These are phyloP conservation scores for Amiota mariae DNA, from an alignment of 2,888 invertebrate genomes.

Conservation along the genomic window DNA sequence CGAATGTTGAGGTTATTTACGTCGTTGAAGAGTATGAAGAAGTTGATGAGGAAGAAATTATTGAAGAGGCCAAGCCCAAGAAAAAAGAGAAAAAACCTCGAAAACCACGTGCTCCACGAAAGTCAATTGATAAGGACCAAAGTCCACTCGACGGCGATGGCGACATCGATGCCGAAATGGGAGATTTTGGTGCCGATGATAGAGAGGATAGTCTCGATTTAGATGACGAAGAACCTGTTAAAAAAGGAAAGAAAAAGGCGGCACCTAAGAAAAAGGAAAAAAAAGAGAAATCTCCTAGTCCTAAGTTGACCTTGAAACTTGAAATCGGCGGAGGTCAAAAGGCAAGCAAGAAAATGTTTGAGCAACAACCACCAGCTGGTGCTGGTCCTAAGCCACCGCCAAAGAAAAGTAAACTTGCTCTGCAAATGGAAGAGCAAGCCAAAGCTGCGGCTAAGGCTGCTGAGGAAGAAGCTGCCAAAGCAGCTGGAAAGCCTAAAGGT, in stretches of 20 bases:
- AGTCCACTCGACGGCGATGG: conserved; percentile 49
- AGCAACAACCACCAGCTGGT: conserved; percentile 61
- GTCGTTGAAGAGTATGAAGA: conserved; percentile 73
- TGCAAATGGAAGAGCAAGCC: conserved; percentile 73
- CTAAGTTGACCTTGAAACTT: conserved; percentile 70
- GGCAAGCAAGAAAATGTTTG: conserved; percentile 72
- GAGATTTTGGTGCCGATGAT: conserved; percentile 52
- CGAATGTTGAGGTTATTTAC: conserved; percentile 74
- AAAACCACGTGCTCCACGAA: conserved; percentile 61
- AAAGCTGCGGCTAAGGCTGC: conserved; percentile 70
- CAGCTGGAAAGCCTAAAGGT: conserved; percentile 62
- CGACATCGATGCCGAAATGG: conserved; percentile 44
- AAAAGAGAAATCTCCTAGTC: conserved; percentile 71
- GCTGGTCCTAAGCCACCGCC: conserved; percentile 70
- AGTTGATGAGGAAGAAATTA: conserved; percentile 68
- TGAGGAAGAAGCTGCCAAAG: conserved; percentile 66
- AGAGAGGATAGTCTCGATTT: conserved; percentile 68
- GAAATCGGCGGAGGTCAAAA: conserved; percentile 71
- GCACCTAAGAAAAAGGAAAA: conserved; percentile 70
- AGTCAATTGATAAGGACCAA: conserved; percentile 63
- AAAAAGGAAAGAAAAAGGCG: conserved; percentile 69
- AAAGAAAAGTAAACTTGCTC: conserved; percentile 70
- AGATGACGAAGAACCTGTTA: conserved; percentile 66
- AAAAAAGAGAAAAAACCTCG: conserved; percentile 68
- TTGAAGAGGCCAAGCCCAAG: conserved; percentile 66